Conservation (phyloP, 2,113 vertebrate genomes). For the Menidia beryllina region DNA sequence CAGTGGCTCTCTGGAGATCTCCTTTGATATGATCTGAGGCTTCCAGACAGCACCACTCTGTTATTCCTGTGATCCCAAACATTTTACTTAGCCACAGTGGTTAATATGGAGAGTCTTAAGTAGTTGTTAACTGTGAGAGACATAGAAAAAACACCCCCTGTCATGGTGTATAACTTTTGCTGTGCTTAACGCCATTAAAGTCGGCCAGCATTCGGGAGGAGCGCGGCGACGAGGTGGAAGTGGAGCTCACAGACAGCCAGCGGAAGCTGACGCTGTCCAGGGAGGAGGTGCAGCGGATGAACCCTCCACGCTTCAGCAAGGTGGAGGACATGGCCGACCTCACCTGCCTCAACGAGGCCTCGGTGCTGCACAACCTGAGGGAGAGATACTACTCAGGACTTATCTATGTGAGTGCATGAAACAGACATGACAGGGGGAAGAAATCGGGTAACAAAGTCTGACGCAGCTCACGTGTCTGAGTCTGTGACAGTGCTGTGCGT, state of each 20-base stretch:
- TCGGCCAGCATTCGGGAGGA: slow-evolving; percentile 84
- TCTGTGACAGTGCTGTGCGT: slow-evolving; percentile 19
- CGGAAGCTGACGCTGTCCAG: slow-evolving; percentile 78
- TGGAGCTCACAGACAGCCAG: slow-evolving; percentile 84
- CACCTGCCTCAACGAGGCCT: slow-evolving; percentile 87
- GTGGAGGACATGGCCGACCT: slow-evolving; percentile 89
- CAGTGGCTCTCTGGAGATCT: neutral
- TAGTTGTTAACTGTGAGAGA: neutral
- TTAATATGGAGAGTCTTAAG: neutral
- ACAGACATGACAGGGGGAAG: neutral
- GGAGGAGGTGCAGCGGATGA: slow-evolving; percentile 87
- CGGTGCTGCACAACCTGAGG: slow-evolving; percentile 85
- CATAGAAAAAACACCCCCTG: neutral
- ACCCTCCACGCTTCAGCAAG: slow-evolving; percentile 86
- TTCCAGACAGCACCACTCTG: neutral
- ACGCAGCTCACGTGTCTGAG: neutral
- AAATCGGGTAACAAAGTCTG: neutral
- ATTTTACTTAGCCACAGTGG: neutral
- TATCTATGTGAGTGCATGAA: slow-evolving; percentile 81
- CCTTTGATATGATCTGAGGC: neutral
- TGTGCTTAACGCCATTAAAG: slow-evolving; percentile 44
- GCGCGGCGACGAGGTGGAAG: slow-evolving; percentile 83
- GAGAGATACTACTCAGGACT: slow-evolving; percentile 86
- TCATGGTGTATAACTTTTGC: neutral
- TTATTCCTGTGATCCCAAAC: neutral